phyloP scores from a whole-genome alignment of 2,888 invertebrate genomes.

The Liopterus haemorrhoidalis region DNA sequence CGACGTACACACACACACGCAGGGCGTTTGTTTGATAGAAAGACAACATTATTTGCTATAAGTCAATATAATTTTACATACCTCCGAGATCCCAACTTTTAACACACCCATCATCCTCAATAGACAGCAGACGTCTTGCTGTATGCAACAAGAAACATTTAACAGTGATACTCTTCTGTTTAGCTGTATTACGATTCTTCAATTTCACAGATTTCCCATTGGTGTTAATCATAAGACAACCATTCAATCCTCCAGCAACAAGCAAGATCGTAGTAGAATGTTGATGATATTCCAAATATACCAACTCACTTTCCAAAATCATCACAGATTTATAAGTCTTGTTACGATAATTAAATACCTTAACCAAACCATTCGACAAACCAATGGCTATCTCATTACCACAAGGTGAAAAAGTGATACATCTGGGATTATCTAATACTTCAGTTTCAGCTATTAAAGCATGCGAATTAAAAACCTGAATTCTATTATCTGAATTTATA shows the following conservation, averaged over 20 bases:
- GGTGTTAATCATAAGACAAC: constrained; percentile 25
- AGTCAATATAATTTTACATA: too few species aligned
- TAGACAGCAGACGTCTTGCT: constrained; percentile 19
- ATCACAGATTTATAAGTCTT: constrained; percentile 31
- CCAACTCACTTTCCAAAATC: constrained; percentile 28
- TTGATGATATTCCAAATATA: constrained; percentile 21
- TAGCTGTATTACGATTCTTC: constrained; percentile 13
- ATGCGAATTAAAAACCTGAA: constrained; percentile 38
- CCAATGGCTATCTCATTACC: constrained; percentile 40
- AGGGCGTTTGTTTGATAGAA: too few species aligned
- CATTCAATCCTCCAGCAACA: constrained; percentile 26
- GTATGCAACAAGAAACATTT: constrained; percentile 19
- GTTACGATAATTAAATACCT: constrained; percentile 35
- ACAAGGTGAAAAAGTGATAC: constrained; percentile 37
- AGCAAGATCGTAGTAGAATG: constrained; percentile 15
- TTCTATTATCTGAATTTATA: constrained; percentile 31
- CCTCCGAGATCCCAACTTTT: constrained; percentile 28
- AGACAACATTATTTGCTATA: too few species aligned
- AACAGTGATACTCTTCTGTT: constrained; percentile 10
- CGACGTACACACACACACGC: too few species aligned
- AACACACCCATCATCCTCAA: constrained; percentile 22
- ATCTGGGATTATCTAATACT: constrained; percentile 29
- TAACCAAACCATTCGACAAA: constrained; percentile 36
- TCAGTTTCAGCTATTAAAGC: constrained; percentile 36
- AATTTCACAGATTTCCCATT: constrained; percentile 19